Base-by-base conservation (phyloP, 1,140 invertebrate genomes). In the Lucilia cuprina region DNA sequence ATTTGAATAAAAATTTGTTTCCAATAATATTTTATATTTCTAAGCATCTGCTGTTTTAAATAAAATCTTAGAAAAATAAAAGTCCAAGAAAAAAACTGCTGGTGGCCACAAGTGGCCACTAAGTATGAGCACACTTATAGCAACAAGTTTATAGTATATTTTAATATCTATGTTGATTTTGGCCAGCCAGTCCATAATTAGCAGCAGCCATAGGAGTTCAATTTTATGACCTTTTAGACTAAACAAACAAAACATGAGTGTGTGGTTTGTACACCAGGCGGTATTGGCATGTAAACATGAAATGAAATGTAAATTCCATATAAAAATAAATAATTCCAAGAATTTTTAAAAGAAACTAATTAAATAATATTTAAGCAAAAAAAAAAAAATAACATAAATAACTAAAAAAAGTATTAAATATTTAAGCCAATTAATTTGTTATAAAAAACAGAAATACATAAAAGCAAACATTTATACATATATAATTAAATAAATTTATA, bases 401-500 rank as follows among this genome's bases (percentile, higher is more conserved):
- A 70, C 60, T 7, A 70, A 8, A 70, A 17, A 8, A 70, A 70
- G n/a, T 30, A 30, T 30, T 70, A 17, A 74, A 74, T 74, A 25
- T 74, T 21, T 74, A 55, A 47, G 77, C 77, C 2, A 80, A 80
- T 80, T 19, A 49, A 78, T 41, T 49, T 9, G 21, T 80, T 80
- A 25, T 55, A 60, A 82, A 30, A 25, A 82, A 55, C n/a, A 82
- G 14, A 55, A 82, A 50, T 7, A 34, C 25, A 41, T 30, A 30
- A 30, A 30, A 1, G 25, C 25, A 1, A 30, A 30, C 25, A 30
- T 30, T 30, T 30, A 80, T 5, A 80, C n/a, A 25, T n/a, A 17
- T 47, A 14, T 12, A 41, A 41, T 80, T 55, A 82, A 74, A 19
- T 25, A 83, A 77, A 55, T 83, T 85, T 55, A 30, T 14, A 49